Evolutionary conservation across 2,888 invertebrate genomes (phyloP).

Genomic region (Caenorhabditis uteleia): DNA sequence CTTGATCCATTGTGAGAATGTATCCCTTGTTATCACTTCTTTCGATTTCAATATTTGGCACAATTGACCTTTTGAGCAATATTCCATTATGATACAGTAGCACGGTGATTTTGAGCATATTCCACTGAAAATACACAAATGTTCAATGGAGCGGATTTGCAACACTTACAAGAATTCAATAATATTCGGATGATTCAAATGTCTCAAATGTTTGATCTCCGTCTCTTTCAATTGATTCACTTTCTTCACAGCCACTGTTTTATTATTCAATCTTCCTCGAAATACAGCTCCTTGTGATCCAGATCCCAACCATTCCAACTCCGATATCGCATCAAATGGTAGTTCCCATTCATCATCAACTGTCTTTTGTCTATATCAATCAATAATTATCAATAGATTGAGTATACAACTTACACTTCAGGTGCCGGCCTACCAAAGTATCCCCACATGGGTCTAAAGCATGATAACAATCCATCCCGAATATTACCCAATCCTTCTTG

Average conservation of each 20-base stretch:
- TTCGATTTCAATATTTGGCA: constrained; percentile 81
- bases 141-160: not conserved
- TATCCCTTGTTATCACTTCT: constrained; percentile 5
- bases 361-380: constrained; percentile 9
- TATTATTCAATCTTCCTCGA: constrained; percentile 78
- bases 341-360: constrained; percentile 83
- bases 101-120: constrained; percentile 90
- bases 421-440: constrained; percentile 36
- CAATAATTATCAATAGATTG: not conserved
- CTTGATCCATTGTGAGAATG: constrained; percentile 71
- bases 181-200: constrained; percentile 93
- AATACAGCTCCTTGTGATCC: constrained; percentile 92
- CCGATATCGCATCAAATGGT: constrained; percentile 86
- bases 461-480: constrained; percentile 38
- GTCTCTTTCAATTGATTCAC: constrained; percentile 89
- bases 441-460: constrained; percentile 44
- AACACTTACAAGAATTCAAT: constrained; percentile 24
- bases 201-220: constrained; percentile 86
- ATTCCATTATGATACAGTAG: constrained; percentile 97
- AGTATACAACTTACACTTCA: constrained; percentile 35
- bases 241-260: constrained; percentile 94
- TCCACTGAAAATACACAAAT: constrained; percentile 76
- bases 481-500: constrained; percentile 22
- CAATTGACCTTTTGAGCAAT: constrained; percentile 90
- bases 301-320: constrained; percentile 88